A percentile compares a stretch with the other conserved stretches of the same genome.
Evolutionary conservation across 2,797 vertebrate species (phyloP).

Genomic region (Premnoplex brunnescens): DNA sequence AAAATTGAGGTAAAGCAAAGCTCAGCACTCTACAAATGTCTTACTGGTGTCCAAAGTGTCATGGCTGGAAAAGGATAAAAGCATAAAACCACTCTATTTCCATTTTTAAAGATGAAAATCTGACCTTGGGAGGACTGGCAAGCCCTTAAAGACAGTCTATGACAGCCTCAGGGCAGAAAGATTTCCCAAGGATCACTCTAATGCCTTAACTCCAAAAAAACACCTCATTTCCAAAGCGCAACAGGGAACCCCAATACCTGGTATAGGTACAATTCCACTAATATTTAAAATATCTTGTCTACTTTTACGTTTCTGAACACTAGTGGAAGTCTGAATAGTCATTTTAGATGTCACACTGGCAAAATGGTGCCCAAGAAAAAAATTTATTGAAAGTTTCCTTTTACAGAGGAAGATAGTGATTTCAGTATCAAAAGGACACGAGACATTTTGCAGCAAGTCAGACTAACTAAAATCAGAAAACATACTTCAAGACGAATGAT

Average conservation of each 20-base stretch:
- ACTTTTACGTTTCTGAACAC: not conserved
- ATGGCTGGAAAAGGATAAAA: not conserved
- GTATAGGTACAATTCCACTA: not conserved
- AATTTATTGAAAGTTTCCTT: not conserved
- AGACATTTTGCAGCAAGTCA: rapidly evolving
- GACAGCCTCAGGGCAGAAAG: not conserved
- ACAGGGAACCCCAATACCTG: not conserved
- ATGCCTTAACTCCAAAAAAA: not conserved
- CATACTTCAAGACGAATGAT: not conserved
- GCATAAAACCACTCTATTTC: not conserved
- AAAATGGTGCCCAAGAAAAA: not conserved
- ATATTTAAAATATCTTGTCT: not conserved
- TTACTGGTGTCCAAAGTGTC: not conserved
- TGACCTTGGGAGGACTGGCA: not conserved
- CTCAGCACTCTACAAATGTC: not conserved
- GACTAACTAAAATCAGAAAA: not conserved
- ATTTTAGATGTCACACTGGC: not conserved
- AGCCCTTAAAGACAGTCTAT: not conserved
- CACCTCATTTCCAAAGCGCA: not conserved
- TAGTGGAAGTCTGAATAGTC: not conserved
- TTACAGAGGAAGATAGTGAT: not conserved
- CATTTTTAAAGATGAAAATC: not conserved
- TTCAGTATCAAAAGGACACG: not conserved
- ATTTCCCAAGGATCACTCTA: not conserved
- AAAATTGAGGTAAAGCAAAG: not conserved